phyloP scores from a whole-genome alignment of 2,888 invertebrate genomes.

The Merodon equestris region DNA sequence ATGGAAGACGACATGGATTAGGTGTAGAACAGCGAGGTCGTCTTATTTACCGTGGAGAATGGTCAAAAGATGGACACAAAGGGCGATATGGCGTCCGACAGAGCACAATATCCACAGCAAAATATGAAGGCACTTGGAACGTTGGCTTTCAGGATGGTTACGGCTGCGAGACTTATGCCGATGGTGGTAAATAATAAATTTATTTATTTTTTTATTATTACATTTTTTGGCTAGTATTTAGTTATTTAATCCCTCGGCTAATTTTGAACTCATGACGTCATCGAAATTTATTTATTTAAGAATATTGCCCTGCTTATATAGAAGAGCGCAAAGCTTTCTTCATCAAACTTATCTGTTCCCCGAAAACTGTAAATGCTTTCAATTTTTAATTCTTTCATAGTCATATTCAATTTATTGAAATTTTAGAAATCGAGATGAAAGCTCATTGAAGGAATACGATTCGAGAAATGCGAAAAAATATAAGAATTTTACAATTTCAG shows the following conservation, averaged over 20 bases:
- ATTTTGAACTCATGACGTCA: conserved; percentile 56
- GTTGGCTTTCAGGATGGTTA: conserved; percentile 99
- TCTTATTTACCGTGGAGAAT: conserved; percentile 98
- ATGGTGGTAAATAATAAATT: conserved; percentile 89
- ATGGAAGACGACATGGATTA: conserved; percentile 98
- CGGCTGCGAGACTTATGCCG: conserved; percentile 99
- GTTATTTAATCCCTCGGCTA: conserved; percentile 47
- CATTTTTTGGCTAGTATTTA: conserved; percentile 51
- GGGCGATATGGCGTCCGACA: conserved; percentile 98
- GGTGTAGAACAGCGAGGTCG: conserved; percentile 98
- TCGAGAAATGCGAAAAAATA: conserved; percentile 8
- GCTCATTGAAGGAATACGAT: conserved; percentile 8
- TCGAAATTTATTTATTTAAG: conserved; percentile 42
- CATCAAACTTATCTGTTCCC: conserved; percentile 37
- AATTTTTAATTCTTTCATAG: conserved; percentile 20
- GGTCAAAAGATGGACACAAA: conserved; percentile 97
- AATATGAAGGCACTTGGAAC: conserved; percentile 99
- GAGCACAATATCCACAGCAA: conserved; percentile 95
- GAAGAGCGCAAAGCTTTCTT: conserved; percentile 31
- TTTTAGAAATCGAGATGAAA: conserved; percentile 4
- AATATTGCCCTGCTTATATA: conserved; percentile 46
- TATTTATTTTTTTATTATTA: not conserved
- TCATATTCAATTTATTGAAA: conserved; percentile 17
- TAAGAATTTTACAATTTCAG: conserved; percentile 26
- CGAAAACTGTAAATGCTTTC: conserved; percentile 47